phyloP scores from a whole-genome alignment of 2,888 invertebrate species.

The Byasa hedistus region DNA sequence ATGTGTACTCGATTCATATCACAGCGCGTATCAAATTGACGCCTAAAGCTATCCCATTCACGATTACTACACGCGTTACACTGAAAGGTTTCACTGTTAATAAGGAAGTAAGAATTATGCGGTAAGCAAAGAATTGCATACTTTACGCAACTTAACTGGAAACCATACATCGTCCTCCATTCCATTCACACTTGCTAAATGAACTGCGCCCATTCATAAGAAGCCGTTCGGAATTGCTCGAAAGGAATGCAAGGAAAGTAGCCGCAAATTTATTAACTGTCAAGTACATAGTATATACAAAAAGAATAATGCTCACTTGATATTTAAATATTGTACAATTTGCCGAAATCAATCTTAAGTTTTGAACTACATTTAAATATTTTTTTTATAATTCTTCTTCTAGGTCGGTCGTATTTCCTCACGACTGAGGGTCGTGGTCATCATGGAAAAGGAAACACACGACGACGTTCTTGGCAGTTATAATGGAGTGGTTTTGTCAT shows the following conservation, averaged over 20 bases:
- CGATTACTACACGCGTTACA: not conserved
- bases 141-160: slow-evolving; percentile 39
- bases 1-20: slow-evolving; percentile 33
- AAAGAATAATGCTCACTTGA: too few relatives aligned
- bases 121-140: slow-evolving; percentile 42
- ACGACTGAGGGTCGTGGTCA: too few relatives aligned
- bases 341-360: too few relatives aligned
- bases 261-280: slow-evolving; percentile 9
- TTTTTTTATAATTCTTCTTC: too few relatives aligned
- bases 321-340: too few relatives aligned
- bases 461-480: too few relatives aligned
- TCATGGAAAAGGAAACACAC: too few relatives aligned
- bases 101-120: slow-evolving; percentile 60
- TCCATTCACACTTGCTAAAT: slow-evolving; percentile 27
- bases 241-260: slow-evolving; percentile 20
- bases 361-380: too few relatives aligned
- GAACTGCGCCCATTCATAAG: slow-evolving; percentile 22
- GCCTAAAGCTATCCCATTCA: slow-evolving; percentile 39
- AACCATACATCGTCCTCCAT: slow-evolving; percentile 49
- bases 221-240: slow-evolving; percentile 20
- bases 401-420: too few relatives aligned
- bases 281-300: not conserved
- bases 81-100: slow-evolving; percentile 43
- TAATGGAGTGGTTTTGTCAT: too few relatives aligned
- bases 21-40: slow-evolving; percentile 50